These are phyloP conservation scores for Oreortyx pictus DNA, from an alignment of 2,797 vertebrate species.

Conservation along the genomic window DNA sequence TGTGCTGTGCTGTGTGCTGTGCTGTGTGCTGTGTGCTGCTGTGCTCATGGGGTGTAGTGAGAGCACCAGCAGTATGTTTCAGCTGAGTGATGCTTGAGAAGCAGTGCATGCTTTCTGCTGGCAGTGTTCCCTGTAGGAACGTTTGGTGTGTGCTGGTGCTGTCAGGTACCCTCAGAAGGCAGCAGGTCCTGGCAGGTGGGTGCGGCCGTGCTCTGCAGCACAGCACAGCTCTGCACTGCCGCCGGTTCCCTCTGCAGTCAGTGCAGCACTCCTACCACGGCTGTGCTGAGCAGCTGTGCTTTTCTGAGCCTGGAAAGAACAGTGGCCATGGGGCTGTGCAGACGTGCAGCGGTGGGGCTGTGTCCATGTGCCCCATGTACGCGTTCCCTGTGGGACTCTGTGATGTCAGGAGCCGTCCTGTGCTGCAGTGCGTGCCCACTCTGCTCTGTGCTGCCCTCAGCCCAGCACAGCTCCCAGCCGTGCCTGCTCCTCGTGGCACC, in stretches of 20 bases:
- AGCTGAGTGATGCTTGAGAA: too few relatives aligned
- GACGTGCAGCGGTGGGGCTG: background rate
- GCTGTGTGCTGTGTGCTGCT: background rate
- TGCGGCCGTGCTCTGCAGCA: background rate
- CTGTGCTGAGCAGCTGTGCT: background rate
- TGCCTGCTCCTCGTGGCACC: too few relatives aligned
- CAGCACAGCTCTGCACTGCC: background rate
- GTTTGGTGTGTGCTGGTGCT: too few relatives aligned
- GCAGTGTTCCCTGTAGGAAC: too few relatives aligned
- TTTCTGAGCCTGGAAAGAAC: background rate
- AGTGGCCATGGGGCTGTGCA: background rate
- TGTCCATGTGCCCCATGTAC: background rate
- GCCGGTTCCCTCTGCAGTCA: constrained; percentile 11
- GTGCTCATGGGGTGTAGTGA: too few relatives aligned
- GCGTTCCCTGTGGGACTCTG: too few relatives aligned
- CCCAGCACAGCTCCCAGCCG: too few relatives aligned
- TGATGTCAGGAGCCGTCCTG: too few relatives aligned
- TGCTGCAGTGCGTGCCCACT: background rate
- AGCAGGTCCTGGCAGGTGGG: too few relatives aligned
- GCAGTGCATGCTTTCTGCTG: too few relatives aligned
- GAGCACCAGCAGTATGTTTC: too few relatives aligned
- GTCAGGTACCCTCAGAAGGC: too few relatives aligned
- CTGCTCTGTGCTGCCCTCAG: background rate
- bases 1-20: background rate
- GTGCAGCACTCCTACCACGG: constrained; percentile 21